phyloP scores from a whole-genome alignment of 2,797 vertebrate genomes.

The Bradypodion ventrale region DNA sequence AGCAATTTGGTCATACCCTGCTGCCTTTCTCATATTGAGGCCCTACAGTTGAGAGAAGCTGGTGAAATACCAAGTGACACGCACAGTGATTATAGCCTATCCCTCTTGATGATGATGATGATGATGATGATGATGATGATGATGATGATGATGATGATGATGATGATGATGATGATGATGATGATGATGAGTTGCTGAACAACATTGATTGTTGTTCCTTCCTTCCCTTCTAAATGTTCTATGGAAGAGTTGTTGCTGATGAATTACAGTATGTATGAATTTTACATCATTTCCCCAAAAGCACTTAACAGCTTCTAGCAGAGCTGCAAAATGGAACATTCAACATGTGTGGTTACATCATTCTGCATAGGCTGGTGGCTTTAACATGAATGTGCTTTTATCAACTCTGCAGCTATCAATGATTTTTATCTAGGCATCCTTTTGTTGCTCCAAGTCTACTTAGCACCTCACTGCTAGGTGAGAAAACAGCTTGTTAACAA shows the following conservation, averaged over 20 bases:
- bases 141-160: no score
- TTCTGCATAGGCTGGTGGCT: constrained; percentile 23
- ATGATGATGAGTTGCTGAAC: constrained; percentile 26
- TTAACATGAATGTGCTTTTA: constrained; percentile 16
- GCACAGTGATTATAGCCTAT: constrained; percentile 20
- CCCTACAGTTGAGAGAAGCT: background rate
- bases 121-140: no score
- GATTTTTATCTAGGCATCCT: background rate
- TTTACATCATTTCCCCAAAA: constrained; percentile 42
- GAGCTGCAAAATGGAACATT: constrained; percentile 31
- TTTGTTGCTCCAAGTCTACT: background rate
- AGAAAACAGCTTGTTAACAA: constrained; percentile 13
- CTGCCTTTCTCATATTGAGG: background rate
- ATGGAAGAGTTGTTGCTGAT: constrained; percentile 30
- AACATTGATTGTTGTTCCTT: constrained; percentile 46
- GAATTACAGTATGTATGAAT: constrained; percentile 59
- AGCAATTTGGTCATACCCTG: background rate
- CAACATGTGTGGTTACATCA: constrained; percentile 34
- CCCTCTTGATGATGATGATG: constrained; percentile 13
- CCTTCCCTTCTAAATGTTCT: constrained; percentile 19
- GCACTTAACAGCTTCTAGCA: constrained; percentile 14
- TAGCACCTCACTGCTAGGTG: rapidly evolving
- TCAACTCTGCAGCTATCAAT: background rate
- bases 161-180: background rate
- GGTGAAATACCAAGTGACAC: background rate